Percentiles rank a stretch among this genome's conserved stretches.
phyloP scores from a whole-genome alignment of 2,888 invertebrate genomes.

The Crioceris asparagi region DNA sequence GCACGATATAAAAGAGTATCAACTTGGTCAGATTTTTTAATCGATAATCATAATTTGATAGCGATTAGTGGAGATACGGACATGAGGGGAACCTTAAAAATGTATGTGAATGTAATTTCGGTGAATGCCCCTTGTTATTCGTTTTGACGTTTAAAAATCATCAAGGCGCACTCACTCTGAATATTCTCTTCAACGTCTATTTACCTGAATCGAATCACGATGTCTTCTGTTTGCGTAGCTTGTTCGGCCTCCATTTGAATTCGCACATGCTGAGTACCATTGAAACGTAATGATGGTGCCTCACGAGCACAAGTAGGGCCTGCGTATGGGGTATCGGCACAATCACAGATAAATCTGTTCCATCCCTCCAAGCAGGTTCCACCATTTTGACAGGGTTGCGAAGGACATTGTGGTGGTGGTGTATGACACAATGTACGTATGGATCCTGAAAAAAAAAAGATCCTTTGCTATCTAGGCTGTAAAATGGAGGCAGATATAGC shows the following conservation, averaged over 20 bases:
- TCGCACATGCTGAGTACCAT: conserved; percentile 76
- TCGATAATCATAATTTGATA: no score
- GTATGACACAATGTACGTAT: conserved; percentile 83
- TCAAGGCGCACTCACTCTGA: no score
- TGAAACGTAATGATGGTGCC: conserved; percentile 76
- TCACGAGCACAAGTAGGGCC: conserved; percentile 89
- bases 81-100: no score
- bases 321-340: conserved; percentile 75
- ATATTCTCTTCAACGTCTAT: no score
- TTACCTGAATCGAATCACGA: conserved; percentile 67
- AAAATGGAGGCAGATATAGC: no score
- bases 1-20: no score
- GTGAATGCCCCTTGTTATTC: no score
- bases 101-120: no score
- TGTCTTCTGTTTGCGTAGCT: conserved; percentile 75
- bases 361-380: conserved; percentile 87
- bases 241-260: conserved; percentile 33
- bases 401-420: conserved; percentile 68
- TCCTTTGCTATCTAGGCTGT: no score
- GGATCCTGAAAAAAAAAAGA: conserved; percentile 50
- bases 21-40: no score
- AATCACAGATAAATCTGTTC: conserved; percentile 92
- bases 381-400: conserved; percentile 81
- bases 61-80: no score
- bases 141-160: no score